Evolutionary conservation across 2,888 invertebrate species (phyloP), one percentile per base, ranked within the genome.

Genomic region (Ametastegia equiseti): DNA sequence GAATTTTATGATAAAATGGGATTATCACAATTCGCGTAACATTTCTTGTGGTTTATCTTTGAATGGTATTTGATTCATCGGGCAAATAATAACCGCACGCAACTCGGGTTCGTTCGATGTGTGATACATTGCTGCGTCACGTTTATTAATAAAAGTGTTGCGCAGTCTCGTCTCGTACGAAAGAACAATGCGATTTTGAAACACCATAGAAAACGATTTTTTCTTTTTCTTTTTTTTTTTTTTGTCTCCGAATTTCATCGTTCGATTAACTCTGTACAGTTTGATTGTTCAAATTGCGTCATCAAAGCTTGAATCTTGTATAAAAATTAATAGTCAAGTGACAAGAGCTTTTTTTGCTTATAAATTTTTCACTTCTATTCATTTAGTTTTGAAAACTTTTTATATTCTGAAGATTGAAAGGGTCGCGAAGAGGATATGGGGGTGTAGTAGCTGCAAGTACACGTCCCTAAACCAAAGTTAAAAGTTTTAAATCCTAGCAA

Each of bases 401-500:
- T n/a, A n/a, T n/a, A n/a, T n/a, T n/a, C n/a, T n/a, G n/a, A n/a
- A n/a, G n/a, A n/a, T n/a, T n/a, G n/a, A n/a, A n/a, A n/a, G n/a
- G n/a, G n/a, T n/a, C n/a, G n/a, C n/a, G n/a, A n/a, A n/a, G n/a
- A n/a, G n/a, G n/a, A n/a, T n/a, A n/a, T n/a, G n/a, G n/a, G n/a
- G n/a, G n/a, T n/a, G n/a, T n/a, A n/a, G n/a, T n/a, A n/a, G n/a
- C n/a, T 11, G 27, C 5, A 27, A 15, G 11, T 27, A 33, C 63
- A 63, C 30, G 33, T 63, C 5, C 30, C 30, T 63, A 19, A 23
- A 42, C 13, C 4, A 69, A 69, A 23, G 71, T 71, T 42, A 1
- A 42, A 71, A 47, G 47, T 71, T 71, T 71, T 45, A 71, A 71
- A 47, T 71, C 71, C 45, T n/a, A 45, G 27, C 3, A 42, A 71